These are phyloP conservation scores for Eristalis intricaria DNA, from an alignment of 2,888 invertebrate genomes.

Conservation along the genomic window DNA sequence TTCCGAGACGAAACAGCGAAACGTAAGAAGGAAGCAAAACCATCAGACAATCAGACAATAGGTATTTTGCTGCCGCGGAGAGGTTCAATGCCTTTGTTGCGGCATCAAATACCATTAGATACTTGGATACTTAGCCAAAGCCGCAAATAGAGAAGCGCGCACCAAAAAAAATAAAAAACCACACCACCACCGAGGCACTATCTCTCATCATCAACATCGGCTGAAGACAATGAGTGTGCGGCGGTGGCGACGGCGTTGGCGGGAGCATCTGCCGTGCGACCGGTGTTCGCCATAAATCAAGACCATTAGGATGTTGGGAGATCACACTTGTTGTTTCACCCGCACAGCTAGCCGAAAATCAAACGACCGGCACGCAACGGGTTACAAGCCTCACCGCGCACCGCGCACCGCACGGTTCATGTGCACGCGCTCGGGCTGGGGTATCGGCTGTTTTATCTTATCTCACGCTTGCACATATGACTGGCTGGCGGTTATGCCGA, in stretches of 20 bases:
- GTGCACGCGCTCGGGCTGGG: no score
- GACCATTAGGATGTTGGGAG: conserved; percentile 58
- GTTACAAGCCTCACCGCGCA: not conserved
- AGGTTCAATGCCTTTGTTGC: conserved; percentile 56
- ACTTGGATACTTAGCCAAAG: conserved; percentile 13
- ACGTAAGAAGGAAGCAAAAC: conserved; percentile 6
- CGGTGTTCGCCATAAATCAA: conserved; percentile 55
- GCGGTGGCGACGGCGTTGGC: not conserved
- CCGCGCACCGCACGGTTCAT: not conserved
- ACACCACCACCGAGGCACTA: conserved; percentile 18
- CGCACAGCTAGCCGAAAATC: conserved; percentile 13
- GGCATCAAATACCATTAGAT: conserved; percentile 30
- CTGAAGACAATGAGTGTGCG: no score
- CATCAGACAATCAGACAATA: conserved; percentile 24
- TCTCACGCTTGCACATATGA: conserved; percentile 17
- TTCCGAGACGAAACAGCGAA: conserved; percentile 17
- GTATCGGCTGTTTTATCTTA: conserved; percentile 17
- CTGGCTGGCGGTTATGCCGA: conserved; percentile 25
- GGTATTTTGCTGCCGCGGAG: conserved; percentile 12
- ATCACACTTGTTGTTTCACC: conserved; percentile 30
- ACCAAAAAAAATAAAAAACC: not conserved
- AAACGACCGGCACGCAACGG: conserved; percentile 64
- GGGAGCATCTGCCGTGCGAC: conserved; percentile 11
- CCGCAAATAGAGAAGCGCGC: conserved; percentile 12
- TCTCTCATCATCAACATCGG: not conserved